Conservation (phyloP, 2,113 vertebrate species). For the Oryctolagus cuniculus region mOryCun1.1 NC_091434.1:58894501-58895000, state of each 20-base stretch:
- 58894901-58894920: too few species aligned
- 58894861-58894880: too few species aligned
- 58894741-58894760: not conserved
- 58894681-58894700: not conserved
- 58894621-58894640: not conserved
- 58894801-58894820: not conserved
- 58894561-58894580: not conserved
- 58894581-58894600: not conserved
- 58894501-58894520: slow-evolving; percentile 3
- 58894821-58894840: slow-evolving; percentile 47
- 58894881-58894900: too few species aligned
- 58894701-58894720: not conserved
- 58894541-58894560: not conserved
- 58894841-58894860: slow-evolving; percentile 29
- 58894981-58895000: too few species aligned
- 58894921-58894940: too few species aligned
- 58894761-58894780: slow-evolving; percentile 1
- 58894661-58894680: not conserved
- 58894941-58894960: too few species aligned
- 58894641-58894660: not conserved
- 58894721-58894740: slow-evolving; percentile 26
- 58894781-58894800: not conserved
- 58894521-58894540: not conserved
- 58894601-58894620: not conserved
- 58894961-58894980: too few species aligned